Evolutionary conservation across 2,797 vertebrate species (phyloP), one percentile per base, ranked within the genome.

Genomic region (Pipistrellus nathusii): DNA sequence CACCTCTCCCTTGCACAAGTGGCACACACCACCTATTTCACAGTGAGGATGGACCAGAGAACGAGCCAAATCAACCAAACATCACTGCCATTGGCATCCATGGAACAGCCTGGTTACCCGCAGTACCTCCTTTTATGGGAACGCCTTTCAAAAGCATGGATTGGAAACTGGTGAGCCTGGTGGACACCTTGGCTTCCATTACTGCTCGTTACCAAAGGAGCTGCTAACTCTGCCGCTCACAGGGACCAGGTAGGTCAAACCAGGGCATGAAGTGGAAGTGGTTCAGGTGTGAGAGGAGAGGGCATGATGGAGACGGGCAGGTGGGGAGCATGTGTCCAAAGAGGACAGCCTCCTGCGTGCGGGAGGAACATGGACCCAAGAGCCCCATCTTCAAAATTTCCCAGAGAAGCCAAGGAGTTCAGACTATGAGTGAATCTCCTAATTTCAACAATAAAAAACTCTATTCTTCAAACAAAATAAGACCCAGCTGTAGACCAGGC

Each of bases 381-480:
- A 62, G 30, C n/a, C 46, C 25, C n/a, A 2, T 51, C 51, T 86
- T 32, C 51, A 44, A 5, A 57, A 35, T 9, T 46, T 69, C 25
- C 86, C 62, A 71, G 84, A 88, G 38, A 91, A 76, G 85, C 12
- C 23, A 25, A 32, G 21, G 69, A 90, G 41, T 90, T 66, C 23
- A n/a, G 38, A 25, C 59, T 86, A 83, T 55, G 72, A 44, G 51
- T 30, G n/a, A 82, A 66, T 68, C 35, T 38, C 41, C 30, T 68
- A 32, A 76, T 88, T 85, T 75, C 72, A 71, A 35, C 72, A 88
- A 73, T 82, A 6, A 27, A 82, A 89, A 83, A 18, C 27, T 25
- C 21, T 80, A 21, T 5, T 72, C 32, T 68, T 5, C 46, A 38
- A 11, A 41, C 68, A 90, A 68, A 44, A 27, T 27, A 72, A 78